Conservation (phyloP, 2,888 invertebrate genomes). For the Philaethria dido region DNA sequence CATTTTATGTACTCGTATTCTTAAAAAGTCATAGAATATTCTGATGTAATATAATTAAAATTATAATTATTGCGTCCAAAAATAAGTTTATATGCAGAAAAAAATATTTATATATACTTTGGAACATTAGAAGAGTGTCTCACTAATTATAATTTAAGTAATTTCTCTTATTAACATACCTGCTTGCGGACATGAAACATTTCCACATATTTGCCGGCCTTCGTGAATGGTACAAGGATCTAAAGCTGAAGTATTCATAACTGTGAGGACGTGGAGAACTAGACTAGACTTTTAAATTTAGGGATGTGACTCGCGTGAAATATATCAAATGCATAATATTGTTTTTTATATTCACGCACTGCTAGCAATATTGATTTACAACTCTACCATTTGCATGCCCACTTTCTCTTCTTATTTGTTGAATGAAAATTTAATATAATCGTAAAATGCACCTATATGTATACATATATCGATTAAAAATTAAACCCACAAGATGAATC, state of each 20-base stretch:
- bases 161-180: constrained; percentile 34
- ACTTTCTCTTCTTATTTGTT: too few species aligned
- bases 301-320: constrained; percentile 49
- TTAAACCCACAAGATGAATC: too few species aligned
- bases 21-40: too few species aligned
- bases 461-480: too few species aligned
- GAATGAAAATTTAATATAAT: too few species aligned
- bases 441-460: too few species aligned
- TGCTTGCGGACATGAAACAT: constrained; percentile 37
- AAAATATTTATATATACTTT: background rate
- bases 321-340: background rate
- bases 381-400: too few species aligned
- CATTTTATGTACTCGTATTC: background rate
- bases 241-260: constrained; percentile 69
- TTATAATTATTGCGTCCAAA: background rate
- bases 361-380: too few species aligned
- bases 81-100: background rate
- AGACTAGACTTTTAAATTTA: constrained; percentile 57
- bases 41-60: background rate
- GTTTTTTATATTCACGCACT: too few species aligned
- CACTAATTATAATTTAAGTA: constrained; percentile 39
- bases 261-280: constrained; percentile 58
- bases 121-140: constrained; percentile 29
- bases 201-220: constrained; percentile 37
- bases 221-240: constrained; percentile 39